Evolutionary conservation across 53 echinoderm and acorn worm genomes (phyloP).

Genomic region (Stichopus horrens): DNA sequence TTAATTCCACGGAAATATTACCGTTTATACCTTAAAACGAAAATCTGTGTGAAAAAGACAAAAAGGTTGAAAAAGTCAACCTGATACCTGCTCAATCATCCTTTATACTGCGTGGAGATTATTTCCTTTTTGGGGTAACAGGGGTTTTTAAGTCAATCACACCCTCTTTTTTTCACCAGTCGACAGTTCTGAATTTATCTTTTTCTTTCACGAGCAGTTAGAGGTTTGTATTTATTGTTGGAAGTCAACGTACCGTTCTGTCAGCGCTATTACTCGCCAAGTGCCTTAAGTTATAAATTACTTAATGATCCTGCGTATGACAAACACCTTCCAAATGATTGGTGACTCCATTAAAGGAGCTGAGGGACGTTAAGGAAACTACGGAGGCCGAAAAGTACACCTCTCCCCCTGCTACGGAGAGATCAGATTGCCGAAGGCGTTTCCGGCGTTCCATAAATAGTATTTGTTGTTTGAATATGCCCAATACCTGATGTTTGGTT

Average conservation of each 20-base stretch:
- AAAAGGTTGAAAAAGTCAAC: neutral
- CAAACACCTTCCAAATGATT: conserved; percentile 46
- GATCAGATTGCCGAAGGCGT: neutral
- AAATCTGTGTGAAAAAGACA: too few relatives aligned
- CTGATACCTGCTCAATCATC: neutral
- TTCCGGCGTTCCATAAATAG: too few relatives aligned
- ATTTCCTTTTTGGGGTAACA: conserved; percentile 4
- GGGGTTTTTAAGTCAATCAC: neutral
- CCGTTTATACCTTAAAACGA: too few relatives aligned
- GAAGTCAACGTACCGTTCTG: conserved; percentile 44
- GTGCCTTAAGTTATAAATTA: conserved; percentile 49
- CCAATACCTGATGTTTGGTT: neutral
- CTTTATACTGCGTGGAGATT: neutral
- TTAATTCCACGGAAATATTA: too few relatives aligned
- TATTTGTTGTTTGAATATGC: neutral
- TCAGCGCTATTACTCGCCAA: conserved; percentile 26
- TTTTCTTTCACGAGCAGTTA: neutral
- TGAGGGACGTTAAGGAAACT: neutral
- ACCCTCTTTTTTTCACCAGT: neutral
- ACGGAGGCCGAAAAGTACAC: neutral
- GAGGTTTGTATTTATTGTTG: conserved; percentile 36
- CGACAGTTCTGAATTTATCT: neutral
- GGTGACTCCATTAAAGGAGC: conserved; percentile 25
- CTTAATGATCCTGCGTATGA: conserved; percentile 48
- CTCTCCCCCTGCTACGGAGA: neutral